Evolutionary conservation across 2,888 invertebrate genomes (phyloP), one percentile per base, ranked within the genome.

Genomic region (Antheraea yamamai): DNA sequence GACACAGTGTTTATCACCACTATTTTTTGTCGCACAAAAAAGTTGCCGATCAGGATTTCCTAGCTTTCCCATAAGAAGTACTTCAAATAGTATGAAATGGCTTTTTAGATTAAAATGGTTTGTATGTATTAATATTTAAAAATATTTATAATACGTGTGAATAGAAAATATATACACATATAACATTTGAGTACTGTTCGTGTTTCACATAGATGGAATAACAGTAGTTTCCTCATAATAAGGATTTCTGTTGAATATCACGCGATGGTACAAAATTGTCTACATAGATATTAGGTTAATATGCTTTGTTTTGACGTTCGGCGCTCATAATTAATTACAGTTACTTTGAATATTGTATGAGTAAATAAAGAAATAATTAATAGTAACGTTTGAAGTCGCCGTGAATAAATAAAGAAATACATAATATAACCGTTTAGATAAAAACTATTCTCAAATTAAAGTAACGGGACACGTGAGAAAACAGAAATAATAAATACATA

Each of bases 221-320:
- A 86, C 83, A 87, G 82, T 85, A 86, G 83, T 89, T 86, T 84
- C 83, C 85, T 81, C 39, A 85, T 85, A 79, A 83, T 84, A 88
- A 87, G 89, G 89, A 91, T 92, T 88, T 89, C 88, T 86, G 89
- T 87, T 84, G 77, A 89, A 91, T 39, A 39, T 90, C 91, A 92
- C 92, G 92, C 92, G 87, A 91, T 83, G 85, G 87, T 85, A 66
- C 64, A 70, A 83, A 84, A 85, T 88, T 87, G 88, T 89, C 87
- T 88, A 83, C 86, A 86, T 85, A 86, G 83, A 85, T 86, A 89
- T 90, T 83, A 85, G 84, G 85, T 85, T 83, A 86, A 87, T 86
- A 85, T 73, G 73, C 61, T 51, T 30, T 73, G 73, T 61, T 35
- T 61, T 61, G 39, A 73, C 55, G 7, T 61, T 61, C n/a, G 61